Percentiles rank a stretch among this genome's conserved stretches.
Evolutionary conservation across 2,888 invertebrate genomes (phyloP).

Genomic region (Amiota mariae): DNA sequence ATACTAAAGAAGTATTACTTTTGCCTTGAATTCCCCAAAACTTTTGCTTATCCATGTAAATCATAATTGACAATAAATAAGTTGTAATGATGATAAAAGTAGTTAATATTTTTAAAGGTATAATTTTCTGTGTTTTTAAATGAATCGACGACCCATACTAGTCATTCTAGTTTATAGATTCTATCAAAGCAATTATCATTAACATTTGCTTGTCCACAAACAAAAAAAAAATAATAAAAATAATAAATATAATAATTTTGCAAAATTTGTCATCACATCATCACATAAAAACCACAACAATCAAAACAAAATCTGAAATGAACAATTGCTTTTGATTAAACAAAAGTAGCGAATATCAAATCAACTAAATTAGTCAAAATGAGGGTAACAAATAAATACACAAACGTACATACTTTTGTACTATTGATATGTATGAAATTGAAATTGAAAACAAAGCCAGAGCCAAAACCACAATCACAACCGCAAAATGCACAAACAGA

Average conservation of each 20-base stretch:
- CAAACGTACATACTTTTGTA: conserved; percentile 8
- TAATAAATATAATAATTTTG: conserved; percentile 8
- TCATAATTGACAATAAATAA: too few species aligned
- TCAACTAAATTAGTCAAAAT: conserved; percentile 64
- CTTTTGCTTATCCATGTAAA: too few species aligned
- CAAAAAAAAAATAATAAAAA: neutral
- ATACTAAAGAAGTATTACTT: too few species aligned
- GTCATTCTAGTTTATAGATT: too few species aligned
- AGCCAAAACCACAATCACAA: conserved; percentile 34
- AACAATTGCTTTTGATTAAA: conserved; percentile 69
- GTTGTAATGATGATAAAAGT: too few species aligned
- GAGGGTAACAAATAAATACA: conserved; percentile 57
- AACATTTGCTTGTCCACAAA: neutral
- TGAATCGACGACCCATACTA: too few species aligned
- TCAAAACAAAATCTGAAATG: conserved; percentile 54
- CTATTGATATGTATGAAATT: too few species aligned
- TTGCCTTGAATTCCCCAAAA: too few species aligned
- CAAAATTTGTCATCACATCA: conserved; percentile 27
- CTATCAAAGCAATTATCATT: too few species aligned
- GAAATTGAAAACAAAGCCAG: neutral
- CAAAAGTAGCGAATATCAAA: conserved; percentile 61
- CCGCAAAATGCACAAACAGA: conserved; percentile 44
- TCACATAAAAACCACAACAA: conserved; percentile 29
- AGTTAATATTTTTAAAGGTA: too few species aligned
- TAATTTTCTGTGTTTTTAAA: too few species aligned